A percentile compares a stretch with the other conserved stretches of the same genome.
These are phyloP conservation scores for Diploptera punctata DNA, from an alignment of 2,888 invertebrate species.

Conservation along the genomic window DNA sequence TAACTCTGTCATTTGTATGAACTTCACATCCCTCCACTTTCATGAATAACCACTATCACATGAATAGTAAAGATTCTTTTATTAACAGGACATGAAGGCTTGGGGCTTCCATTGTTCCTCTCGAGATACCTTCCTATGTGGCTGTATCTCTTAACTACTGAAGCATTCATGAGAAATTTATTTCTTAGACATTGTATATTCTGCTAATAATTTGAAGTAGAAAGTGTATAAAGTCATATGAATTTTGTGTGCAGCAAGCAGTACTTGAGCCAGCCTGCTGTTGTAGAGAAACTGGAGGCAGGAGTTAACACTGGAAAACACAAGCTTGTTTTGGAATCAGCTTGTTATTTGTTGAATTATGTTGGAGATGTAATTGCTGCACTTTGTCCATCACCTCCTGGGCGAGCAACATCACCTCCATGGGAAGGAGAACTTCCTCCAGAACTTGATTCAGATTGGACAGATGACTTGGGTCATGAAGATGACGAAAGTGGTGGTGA, in stretches of 20 bases:
- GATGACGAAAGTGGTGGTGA: slow-evolving; percentile 94
- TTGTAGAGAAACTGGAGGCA: slow-evolving; percentile 61
- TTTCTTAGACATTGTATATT: too few relatives aligned
- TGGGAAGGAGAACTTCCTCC: slow-evolving; percentile 82
- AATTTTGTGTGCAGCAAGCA: slow-evolving; percentile 57
- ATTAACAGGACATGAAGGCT: too few relatives aligned
- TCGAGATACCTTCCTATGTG: too few relatives aligned
- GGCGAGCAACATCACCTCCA: slow-evolving; percentile 68
- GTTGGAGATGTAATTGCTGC: slow-evolving; percentile 76
- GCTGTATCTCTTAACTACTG: too few relatives aligned
- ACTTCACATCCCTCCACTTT: too few relatives aligned
- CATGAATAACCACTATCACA: too few relatives aligned
- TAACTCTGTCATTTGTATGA: too few relatives aligned
- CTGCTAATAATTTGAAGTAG: too few relatives aligned
- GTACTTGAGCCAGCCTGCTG: slow-evolving; percentile 63
- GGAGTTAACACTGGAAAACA: slow-evolving; percentile 56
- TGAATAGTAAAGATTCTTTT: too few relatives aligned
- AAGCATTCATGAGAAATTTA: too few relatives aligned
- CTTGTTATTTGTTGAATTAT: slow-evolving; percentile 85
- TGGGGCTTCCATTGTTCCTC: too few relatives aligned
- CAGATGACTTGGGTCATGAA: slow-evolving; percentile 82
- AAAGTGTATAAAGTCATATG: too few relatives aligned
- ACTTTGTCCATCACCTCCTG: slow-evolving; percentile 54
- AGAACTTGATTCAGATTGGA: slow-evolving; percentile 82
- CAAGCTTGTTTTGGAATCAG: slow-evolving; percentile 70